phyloP scores from a whole-genome alignment of 2,888 invertebrate genomes.

The Dascillus cervinus region DNA sequence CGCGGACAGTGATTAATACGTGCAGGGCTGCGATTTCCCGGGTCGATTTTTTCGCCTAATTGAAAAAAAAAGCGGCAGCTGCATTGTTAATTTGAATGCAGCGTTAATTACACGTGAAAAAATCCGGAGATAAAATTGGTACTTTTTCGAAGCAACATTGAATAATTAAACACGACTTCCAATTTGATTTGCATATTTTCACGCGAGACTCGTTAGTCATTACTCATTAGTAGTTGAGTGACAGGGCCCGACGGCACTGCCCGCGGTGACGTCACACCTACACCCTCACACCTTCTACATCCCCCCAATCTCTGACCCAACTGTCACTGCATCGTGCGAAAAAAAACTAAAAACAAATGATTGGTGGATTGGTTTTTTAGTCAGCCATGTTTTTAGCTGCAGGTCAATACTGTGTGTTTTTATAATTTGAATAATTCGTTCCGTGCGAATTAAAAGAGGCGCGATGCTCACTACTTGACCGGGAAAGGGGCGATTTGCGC shows the following conservation, averaged over 20 bases:
- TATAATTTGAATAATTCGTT: too few relatives aligned
- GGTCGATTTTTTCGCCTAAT: too few relatives aligned
- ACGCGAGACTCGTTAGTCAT: constrained; percentile 44
- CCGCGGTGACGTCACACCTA: constrained; percentile 26
- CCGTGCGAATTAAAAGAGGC: too few relatives aligned
- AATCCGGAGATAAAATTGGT: neutral
- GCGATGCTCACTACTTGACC: too few relatives aligned
- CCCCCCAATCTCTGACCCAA: constrained; percentile 32
- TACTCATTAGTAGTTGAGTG: constrained; percentile 43
- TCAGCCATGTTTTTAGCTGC: constrained; percentile 38
- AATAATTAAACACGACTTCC: constrained; percentile 43
- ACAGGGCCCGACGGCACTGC: constrained; percentile 31
- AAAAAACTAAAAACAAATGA: constrained; percentile 40
- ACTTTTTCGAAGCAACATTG: constrained; percentile 12
- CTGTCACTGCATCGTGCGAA: constrained; percentile 37
- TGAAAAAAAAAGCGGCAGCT: too few relatives aligned
- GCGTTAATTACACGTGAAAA: neutral
- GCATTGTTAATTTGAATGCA: too few relatives aligned
- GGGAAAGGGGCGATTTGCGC: too few relatives aligned
- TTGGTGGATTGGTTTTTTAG: constrained; percentile 40
- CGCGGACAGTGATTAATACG: too few relatives aligned
- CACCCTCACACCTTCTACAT: constrained; percentile 19
- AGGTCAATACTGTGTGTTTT: constrained; percentile 21
- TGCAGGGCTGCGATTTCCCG: too few relatives aligned
- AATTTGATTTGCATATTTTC: constrained; percentile 46